Conservation (phyloP, 1,140 invertebrate species). For the Bombus haemorrhoidalis region DNA sequence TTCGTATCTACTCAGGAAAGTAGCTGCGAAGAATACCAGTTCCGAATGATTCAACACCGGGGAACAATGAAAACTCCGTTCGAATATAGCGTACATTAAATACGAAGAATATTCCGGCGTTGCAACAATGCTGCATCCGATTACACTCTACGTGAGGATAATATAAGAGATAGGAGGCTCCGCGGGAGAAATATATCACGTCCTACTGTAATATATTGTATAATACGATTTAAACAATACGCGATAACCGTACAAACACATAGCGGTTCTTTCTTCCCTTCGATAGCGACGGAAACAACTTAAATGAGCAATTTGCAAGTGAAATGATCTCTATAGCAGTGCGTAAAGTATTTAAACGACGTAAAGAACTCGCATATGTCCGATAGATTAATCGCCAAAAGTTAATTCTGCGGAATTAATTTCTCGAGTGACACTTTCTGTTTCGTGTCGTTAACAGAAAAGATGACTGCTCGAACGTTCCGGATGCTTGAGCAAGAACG, state of each 20-base stretch:
- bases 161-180: background rate
- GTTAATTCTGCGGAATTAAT: background rate
- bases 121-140: slow-evolving; percentile 35
- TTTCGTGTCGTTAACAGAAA: slow-evolving; percentile 33
- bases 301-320: background rate
- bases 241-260: background rate
- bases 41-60: slow-evolving; percentile 33
- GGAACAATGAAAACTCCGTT: slow-evolving; percentile 50
- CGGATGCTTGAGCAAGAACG: slow-evolving; percentile 13
- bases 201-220: background rate
- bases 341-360: background rate
- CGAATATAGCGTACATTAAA: slow-evolving; percentile 37
- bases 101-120: slow-evolving; percentile 37
- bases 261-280: background rate
- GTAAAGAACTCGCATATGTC: background rate
- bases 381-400: background rate
- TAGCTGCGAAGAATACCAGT: slow-evolving; percentile 35
- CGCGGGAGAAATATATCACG: slow-evolving; percentile 30
- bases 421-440: background rate
- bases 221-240: background rate
- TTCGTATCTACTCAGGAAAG: slow-evolving; percentile 33
- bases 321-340: background rate
- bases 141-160: slow-evolving; percentile 6
- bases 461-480: slow-evolving; percentile 27
- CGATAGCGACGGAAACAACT: background rate